Percentiles rank a stretch among this genome's conserved stretches.
Conservation (phyloP, 1,140 invertebrate species). For the Pseudomyrmex dendroicus region DNA sequence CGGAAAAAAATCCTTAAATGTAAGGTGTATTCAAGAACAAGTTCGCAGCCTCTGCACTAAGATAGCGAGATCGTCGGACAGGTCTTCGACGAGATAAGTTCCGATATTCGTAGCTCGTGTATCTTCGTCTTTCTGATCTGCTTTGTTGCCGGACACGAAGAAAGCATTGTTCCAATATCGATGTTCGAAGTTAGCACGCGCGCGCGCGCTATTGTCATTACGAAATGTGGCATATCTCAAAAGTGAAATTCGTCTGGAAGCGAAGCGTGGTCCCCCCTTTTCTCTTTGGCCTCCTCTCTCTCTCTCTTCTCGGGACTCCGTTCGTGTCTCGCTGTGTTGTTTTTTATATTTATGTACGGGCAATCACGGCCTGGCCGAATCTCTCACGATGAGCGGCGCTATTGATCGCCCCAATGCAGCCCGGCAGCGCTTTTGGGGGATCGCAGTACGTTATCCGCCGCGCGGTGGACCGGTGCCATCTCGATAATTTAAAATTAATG, state of each 20-base stretch:
- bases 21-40: no score
- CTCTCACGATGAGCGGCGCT: slow-evolving; percentile 59
- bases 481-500: slow-evolving; percentile 75
- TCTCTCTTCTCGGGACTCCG: neutral
- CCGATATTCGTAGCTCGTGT: slow-evolving; percentile 44
- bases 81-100: slow-evolving; percentile 73
- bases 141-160: slow-evolving; percentile 50
- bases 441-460: slow-evolving; percentile 57
- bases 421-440: slow-evolving; percentile 59
- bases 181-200: slow-evolving; percentile 11
- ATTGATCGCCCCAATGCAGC: slow-evolving; percentile 63
- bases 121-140: slow-evolving; percentile 62
- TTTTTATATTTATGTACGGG: slow-evolving; percentile 64
- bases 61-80: no score
- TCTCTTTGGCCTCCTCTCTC: slow-evolving; percentile 8
- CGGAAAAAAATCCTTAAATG: no score
- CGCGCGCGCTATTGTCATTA: neutral
- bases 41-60: no score
- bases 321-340: slow-evolving; percentile 15
- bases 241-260: slow-evolving; percentile 60
- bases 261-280: slow-evolving; percentile 13
- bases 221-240: slow-evolving; percentile 32
- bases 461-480: slow-evolving; percentile 62
- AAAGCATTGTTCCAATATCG: slow-evolving; percentile 53
- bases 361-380: slow-evolving; percentile 64